Percentiles rank a stretch among this genome's conserved stretches.
Evolutionary conservation across 2,888 invertebrate species (phyloP).

Genomic region (Drosophila macrospina): DNA sequence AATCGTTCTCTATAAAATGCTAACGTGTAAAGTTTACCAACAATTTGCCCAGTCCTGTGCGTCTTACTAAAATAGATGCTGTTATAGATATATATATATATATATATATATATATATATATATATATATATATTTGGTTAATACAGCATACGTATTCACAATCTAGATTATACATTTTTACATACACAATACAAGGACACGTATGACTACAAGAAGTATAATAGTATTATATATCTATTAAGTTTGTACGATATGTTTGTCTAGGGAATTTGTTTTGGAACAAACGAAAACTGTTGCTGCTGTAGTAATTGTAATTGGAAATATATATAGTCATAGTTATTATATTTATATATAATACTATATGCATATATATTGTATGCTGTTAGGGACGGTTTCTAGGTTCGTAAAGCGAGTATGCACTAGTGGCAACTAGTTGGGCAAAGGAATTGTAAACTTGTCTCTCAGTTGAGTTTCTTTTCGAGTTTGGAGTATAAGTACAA

Average conservation of each 20-base stretch:
- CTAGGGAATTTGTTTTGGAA: slow-evolving; percentile 73
- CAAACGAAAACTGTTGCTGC: slow-evolving; percentile 44
- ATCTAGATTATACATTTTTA: slow-evolving; percentile 35
- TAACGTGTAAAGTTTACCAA: slow-evolving; percentile 73
- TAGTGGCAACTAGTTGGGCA: slow-evolving; percentile 72
- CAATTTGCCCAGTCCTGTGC: slow-evolving; percentile 74
- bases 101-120: slow-evolving; percentile 32
- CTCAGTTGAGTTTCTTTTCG: slow-evolving; percentile 45
- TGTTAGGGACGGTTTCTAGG: slow-evolving; percentile 78
- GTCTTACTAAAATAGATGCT: slow-evolving; percentile 71
- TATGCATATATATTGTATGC: slow-evolving; percentile 52
- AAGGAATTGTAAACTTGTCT: slow-evolving; percentile 54
- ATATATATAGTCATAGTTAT: slow-evolving; percentile 33
- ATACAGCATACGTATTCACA: slow-evolving; percentile 27
- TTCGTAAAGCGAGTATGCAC: slow-evolving; percentile 74
- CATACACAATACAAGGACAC: slow-evolving; percentile 38
- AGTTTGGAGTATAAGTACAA: slow-evolving; percentile 68
- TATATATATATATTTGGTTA: slow-evolving; percentile 17
- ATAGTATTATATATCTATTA: slow-evolving; percentile 55
- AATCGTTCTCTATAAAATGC: slow-evolving; percentile 77
- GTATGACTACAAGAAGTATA: slow-evolving; percentile 49
- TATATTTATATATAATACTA: slow-evolving; percentile 7
- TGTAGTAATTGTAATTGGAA: slow-evolving; percentile 40
- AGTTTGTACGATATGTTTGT: slow-evolving; percentile 84
- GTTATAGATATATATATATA: slow-evolving; percentile 39